Evolutionary conservation across 2,113 vertebrate species (phyloP), one percentile per base, ranked within the genome.

Genomic region (Meriones unguiculatus): DNA sequence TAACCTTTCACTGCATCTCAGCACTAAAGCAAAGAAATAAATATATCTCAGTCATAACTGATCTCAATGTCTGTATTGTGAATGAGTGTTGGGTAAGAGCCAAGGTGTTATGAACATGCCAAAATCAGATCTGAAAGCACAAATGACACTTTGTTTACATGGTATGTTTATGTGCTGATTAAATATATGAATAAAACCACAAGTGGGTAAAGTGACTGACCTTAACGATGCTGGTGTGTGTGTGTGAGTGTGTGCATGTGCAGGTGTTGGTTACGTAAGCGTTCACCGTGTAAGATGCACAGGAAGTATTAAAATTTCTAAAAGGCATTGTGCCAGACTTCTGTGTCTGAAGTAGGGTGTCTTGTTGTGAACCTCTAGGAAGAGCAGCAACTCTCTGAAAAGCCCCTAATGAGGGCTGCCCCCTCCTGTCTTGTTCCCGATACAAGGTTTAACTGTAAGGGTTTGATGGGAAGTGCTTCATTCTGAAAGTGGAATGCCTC

Each of bases 161-260:
- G 92, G 8, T 0, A 7, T 75, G 93, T 78, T 93, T 85, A 78
- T 28, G 30, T 85, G 22, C 52, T 90, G 69, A 80, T 91, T 89
- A 78, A 90, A 41, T 75, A 86, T 57, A 85, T 92, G 87, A 95
- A 95, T 91, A n/a, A 72, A 57, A 62, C 9, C 4, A 67, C 73
- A 92, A 67, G 12, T 70, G 28, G 80, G 80, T 72, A 1, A 90
- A 90, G 65, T 78, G 41, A 73, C 35, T 85, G 52, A 72, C 91
- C 22, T 80, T 93, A 80, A 50, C 69, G 84, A 54, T 72, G 30
- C 59, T 75, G 65, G 59, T 85, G 20, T 95, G 57, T 32, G 77
- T 80, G 78, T 52, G 76, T 50, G 41, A 10, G n/a, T 41, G 22
- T 75, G 38, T 75, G 38, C 25, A 17, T 93, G 54, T 35, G 7